phyloP scores from a whole-genome alignment of 2,113 vertebrate genomes.

The Desmodus rotundus region DNA sequence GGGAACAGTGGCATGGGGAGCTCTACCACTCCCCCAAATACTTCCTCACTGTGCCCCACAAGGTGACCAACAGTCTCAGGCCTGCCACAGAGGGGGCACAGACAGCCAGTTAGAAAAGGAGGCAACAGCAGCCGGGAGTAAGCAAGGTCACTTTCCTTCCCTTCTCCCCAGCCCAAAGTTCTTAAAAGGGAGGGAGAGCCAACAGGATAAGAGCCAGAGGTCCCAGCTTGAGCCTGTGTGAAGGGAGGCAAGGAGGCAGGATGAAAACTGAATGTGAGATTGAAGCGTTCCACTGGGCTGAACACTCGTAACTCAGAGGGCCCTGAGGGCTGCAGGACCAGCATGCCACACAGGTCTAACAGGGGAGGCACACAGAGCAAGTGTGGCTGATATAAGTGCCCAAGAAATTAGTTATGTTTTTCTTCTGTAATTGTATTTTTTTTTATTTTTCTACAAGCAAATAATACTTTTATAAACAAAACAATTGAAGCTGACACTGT shows the following conservation, averaged over 20 bases:
- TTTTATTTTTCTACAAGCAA: not conserved
- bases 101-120: not conserved
- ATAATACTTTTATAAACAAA: not conserved
- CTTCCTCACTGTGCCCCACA: not conserved
- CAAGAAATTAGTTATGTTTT: not conserved
- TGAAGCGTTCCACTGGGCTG: too few relatives aligned
- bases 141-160: not conserved
- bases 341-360: too few relatives aligned
- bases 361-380: not conserved
- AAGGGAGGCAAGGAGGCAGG: not conserved
- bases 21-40: not conserved
- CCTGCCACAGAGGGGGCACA: not conserved
- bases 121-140: accelerated
- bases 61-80: too few relatives aligned
- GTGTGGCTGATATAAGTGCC: not conserved
- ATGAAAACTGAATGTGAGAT: not conserved
- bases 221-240: not conserved
- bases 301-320: not conserved
- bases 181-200: not conserved
- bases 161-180: not conserved
- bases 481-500: not conserved
- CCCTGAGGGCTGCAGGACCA: not conserved
- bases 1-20: not conserved
- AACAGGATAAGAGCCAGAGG: not conserved
- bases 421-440: not conserved